Evolutionary conservation across 2,888 invertebrate species (phyloP).

Genomic region (Abscondita cerata): DNA sequence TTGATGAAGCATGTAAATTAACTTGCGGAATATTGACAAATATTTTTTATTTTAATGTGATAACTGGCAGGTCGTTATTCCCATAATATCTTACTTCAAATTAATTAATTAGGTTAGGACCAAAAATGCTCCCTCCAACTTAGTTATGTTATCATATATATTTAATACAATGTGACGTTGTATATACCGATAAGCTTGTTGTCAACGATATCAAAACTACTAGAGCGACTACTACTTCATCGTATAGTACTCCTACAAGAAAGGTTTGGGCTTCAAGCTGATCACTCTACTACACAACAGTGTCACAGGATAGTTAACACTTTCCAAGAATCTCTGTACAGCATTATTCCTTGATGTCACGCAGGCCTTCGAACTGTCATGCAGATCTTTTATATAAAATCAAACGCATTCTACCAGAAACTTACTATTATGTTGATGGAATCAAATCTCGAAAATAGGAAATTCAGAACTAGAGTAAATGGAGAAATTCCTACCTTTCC

Average conservation of each 20-base stretch:
- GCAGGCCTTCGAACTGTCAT: neutral
- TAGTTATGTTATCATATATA: neutral
- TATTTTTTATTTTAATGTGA: too few relatives aligned
- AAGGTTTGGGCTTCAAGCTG: too few relatives aligned
- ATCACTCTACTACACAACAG: neutral
- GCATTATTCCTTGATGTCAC: neutral
- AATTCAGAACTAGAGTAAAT: neutral
- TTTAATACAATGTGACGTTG: neutral
- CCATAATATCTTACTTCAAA: too few relatives aligned
- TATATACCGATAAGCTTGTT: neutral
- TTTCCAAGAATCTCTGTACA: neutral
- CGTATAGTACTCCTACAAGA: neutral
- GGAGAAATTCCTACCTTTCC: too few relatives aligned
- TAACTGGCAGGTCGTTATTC: too few relatives aligned
- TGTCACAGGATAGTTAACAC: neutral
- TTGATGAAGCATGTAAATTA: too few relatives aligned
- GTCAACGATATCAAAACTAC: neutral
- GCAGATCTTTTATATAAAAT: conserved; percentile 1
- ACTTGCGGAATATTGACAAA: too few relatives aligned
- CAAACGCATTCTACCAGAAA: conserved; percentile 4
- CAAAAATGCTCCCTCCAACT: too few relatives aligned
- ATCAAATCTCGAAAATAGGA: neutral
- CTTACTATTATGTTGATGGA: conserved; percentile 6
- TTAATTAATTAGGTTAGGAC: too few relatives aligned
- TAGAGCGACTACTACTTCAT: neutral